Percentiles rank a stretch among this genome's conserved stretches.
Conservation (phyloP, 2,797 vertebrate genomes). For the Cirrhinus mrigala region DNA sequence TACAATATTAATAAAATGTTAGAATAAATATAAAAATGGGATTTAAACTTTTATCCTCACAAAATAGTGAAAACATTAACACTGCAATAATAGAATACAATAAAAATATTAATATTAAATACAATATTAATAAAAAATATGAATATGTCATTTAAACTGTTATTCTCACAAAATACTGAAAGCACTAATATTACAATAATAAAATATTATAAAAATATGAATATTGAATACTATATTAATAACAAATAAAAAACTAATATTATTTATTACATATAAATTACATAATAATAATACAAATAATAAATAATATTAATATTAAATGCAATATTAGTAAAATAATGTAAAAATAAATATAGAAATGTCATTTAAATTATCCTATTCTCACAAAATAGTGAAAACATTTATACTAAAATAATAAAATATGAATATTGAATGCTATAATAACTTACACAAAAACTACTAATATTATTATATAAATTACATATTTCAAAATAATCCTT, state of each 20-base stretch:
- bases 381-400: background rate
- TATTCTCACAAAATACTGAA: background rate
- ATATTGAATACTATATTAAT: background rate
- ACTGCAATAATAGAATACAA: background rate
- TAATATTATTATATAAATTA: background rate
- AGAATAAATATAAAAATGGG: too few species aligned
- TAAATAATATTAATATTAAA: background rate
- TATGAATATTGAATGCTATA: slow-evolving; percentile 1
- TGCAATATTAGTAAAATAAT: background rate
- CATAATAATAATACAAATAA: too few species aligned
- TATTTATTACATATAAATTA: too few species aligned
- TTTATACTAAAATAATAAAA: background rate
- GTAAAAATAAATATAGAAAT: background rate
- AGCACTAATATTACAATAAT: background rate
- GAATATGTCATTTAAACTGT: too few species aligned
- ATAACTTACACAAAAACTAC: background rate
- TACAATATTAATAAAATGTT: background rate
- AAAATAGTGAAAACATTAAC: background rate
- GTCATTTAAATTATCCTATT: background rate
- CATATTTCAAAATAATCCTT: background rate
- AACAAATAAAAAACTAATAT: background rate
- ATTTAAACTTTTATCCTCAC: background rate
- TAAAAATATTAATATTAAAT: background rate
- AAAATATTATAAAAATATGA: background rate
- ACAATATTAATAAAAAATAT: too few species aligned